phyloP scores from a whole-genome alignment of 2,888 invertebrate genomes.

The Lypha dubia region DNA sequence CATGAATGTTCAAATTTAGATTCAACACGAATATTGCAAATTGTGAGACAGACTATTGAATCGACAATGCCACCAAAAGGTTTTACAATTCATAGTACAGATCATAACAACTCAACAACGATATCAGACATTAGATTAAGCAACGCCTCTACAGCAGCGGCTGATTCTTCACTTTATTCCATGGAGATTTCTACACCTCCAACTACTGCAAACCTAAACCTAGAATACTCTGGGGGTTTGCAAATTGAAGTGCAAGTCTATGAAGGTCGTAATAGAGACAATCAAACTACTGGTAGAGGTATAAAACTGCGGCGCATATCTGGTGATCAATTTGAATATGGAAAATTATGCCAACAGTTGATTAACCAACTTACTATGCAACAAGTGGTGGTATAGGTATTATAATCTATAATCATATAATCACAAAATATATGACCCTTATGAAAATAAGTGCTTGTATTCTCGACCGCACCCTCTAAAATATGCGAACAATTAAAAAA shows the following conservation, averaged over 20 bases:
- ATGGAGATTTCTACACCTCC: conserved; percentile 64
- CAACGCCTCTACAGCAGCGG: conserved; percentile 76
- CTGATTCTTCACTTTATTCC: conserved; percentile 62
- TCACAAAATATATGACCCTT: not conserved
- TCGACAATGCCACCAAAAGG: conserved; percentile 90
- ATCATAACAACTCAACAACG: conserved; percentile 76
- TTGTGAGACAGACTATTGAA: conserved; percentile 91
- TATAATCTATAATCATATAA: conserved; percentile 3
- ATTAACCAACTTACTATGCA: conserved; percentile 93
- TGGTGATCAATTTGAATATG: conserved; percentile 94
- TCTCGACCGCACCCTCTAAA: too few species aligned
- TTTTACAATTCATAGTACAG: conserved; percentile 84
- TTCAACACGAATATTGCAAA: conserved; percentile 90
- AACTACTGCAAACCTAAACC: conserved; percentile 85
- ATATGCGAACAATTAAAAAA: too few species aligned
- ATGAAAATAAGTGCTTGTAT: too few species aligned
- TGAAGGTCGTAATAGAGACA: conserved; percentile 86
- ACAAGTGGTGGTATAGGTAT: conserved; percentile 78
- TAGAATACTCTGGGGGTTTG: conserved; percentile 92
- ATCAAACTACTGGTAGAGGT: conserved; percentile 88
- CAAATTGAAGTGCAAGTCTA: conserved; percentile 93
- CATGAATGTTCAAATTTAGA: conserved; percentile 92
- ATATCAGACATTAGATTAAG: conserved; percentile 74
- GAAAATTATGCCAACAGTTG: conserved; percentile 93
- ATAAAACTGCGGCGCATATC: conserved; percentile 93